A percentile compares a stretch with the other conserved stretches of the same genome.
Evolutionary conservation across 2,888 invertebrate genomes (phyloP).

Genomic region (Gymnoscelis rufifasciata): DNA sequence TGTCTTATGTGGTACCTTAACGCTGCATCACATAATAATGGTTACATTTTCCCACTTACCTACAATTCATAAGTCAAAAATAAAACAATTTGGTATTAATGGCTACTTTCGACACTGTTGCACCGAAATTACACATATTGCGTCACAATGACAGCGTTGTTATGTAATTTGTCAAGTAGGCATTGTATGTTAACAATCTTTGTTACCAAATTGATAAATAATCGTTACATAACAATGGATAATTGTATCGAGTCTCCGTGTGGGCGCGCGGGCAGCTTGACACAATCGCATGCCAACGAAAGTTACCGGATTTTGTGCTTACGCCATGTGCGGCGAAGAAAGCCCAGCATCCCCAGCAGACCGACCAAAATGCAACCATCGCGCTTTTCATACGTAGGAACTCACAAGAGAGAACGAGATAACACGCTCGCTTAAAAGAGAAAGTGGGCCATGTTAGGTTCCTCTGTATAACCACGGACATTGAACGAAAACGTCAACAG

Average conservation of each 20-base stretch:
- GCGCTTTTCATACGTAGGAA: constrained; percentile 47
- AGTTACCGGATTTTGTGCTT: constrained; percentile 74
- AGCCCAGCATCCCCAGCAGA: constrained; percentile 61
- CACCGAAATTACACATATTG: not conserved
- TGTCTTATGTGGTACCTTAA: too few relatives aligned
- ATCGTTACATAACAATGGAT: constrained; percentile 57
- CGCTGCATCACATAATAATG: too few relatives aligned
- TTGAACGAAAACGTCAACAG: constrained; percentile 72
- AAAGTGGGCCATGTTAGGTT: constrained; percentile 79
- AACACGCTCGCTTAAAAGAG: constrained; percentile 69
- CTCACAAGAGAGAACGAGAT: constrained; percentile 58
- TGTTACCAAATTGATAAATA: constrained; percentile 53
- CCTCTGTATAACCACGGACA: constrained; percentile 74
- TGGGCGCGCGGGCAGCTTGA: constrained; percentile 43
- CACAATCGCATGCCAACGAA: constrained; percentile 64
- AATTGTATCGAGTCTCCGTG: constrained; percentile 52
- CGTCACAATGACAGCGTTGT: constrained; percentile 7
- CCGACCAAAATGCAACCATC: constrained; percentile 55
- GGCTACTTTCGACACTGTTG: too few relatives aligned
- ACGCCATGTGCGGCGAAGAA: constrained; percentile 77
- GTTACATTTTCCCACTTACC: too few relatives aligned
- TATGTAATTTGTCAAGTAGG: constrained; percentile 24
- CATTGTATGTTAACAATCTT: constrained; percentile 27
- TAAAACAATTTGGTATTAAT: too few relatives aligned
- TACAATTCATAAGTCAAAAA: too few relatives aligned